phyloP scores from a whole-genome alignment of 2,797 vertebrate genomes.

The Limnodromus scolopaceus region DNA sequence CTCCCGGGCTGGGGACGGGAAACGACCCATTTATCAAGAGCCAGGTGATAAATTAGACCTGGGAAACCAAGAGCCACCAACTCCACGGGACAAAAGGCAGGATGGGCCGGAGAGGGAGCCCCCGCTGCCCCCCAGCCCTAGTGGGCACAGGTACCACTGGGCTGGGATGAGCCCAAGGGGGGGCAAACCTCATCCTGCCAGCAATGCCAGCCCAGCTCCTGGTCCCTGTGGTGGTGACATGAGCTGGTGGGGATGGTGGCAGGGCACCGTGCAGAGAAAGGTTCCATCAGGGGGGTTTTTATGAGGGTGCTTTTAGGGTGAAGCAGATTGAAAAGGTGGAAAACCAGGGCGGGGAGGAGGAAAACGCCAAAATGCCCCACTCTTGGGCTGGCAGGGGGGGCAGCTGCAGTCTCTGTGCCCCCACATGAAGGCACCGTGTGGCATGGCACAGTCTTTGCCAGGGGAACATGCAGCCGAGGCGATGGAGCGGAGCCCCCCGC shows the following conservation, averaged over 20 bases:
- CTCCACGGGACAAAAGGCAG: conserved; percentile 5
- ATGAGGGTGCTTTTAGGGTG: background rate
- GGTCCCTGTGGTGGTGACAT: fast-evolving
- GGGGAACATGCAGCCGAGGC: fast-evolving
- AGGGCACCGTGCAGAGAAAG: background rate
- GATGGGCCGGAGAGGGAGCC: background rate
- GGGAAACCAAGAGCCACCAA: background rate
- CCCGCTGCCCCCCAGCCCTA: background rate
- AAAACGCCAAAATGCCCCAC: fast-evolving
- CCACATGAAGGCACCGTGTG: background rate
- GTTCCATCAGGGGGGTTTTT: background rate
- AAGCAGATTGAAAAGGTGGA: background rate
- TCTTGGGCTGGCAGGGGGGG: background rate
- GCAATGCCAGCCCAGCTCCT: background rate
- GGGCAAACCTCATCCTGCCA: background rate
- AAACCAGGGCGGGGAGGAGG: background rate
- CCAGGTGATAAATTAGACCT: conserved; percentile 49
- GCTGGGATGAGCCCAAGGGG: fast-evolving
- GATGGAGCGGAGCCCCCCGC: fast-evolving
- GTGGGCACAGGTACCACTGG: background rate
- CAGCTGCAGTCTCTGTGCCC: fast-evolving
- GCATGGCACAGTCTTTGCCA: fast-evolving
- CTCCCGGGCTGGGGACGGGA: conserved; percentile 28
- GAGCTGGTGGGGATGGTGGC: background rate
- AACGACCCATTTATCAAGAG: conserved; percentile 54